Evolutionary conservation across 2,113 vertebrate genomes (phyloP), one percentile per base, ranked within the genome.

Genomic region (Ptilorrhoa leucosticta): DNA sequence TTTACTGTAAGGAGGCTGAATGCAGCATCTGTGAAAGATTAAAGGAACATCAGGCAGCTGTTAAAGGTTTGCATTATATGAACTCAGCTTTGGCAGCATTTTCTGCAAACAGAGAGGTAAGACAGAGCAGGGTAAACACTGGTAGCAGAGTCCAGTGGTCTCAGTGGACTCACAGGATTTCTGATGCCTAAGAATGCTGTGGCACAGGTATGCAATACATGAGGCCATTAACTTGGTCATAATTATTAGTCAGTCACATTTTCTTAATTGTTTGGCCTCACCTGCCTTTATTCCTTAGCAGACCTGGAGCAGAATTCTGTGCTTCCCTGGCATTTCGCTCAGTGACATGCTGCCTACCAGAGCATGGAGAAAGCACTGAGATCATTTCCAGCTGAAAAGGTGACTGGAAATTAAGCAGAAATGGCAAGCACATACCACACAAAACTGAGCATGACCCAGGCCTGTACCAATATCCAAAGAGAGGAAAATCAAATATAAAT

Each of bases 11-110:
- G 70, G 45, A 71, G 53, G 14, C 23, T 71, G 64, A 78, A 65
- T 35, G 57, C 61, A 93, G 48, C 94, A 92, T 92, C 90, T 96
- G 96, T 71, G 69, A 94, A 93, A 82, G 64, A 97, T 94, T 93
- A 96, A 89, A 95, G 91, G 86, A 91, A 81, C 76, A 93, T 89
- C 69, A 92, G 65, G 79, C 79, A 94, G 47, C 88, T 92, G 63
- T 64, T 81, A 71, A 82, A 92, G 80, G 83, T 93, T 92, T 96
- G 65, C 22, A 39, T 57, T 60, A 78, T 81, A 86, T 39, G 47
- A 95, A 96, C 56, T 92, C 60, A 64, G 44, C 15, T 93, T 93
- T 96, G 83, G 95, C 92, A 96, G 54, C 40, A 30, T 27, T 72
- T 71, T 79, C 44, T 87, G 51, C 3, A 2, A 75, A 44, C 33